phyloP scores from a whole-genome alignment of 2,113 vertebrate species.

The Alectura lathami region DNA sequence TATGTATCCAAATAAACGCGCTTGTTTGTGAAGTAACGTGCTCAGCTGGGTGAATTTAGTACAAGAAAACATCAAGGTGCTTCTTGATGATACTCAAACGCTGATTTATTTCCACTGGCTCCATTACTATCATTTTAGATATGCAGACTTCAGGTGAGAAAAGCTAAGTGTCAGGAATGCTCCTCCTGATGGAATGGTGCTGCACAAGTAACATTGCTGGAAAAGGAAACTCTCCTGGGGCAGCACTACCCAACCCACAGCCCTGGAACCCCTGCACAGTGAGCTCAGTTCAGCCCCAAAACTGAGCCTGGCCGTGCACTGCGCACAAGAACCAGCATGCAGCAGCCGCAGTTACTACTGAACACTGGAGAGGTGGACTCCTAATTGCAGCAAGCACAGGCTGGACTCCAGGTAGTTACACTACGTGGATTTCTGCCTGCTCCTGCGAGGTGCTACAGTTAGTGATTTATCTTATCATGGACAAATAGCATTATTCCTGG shows the following conservation, averaged over 20 bases:
- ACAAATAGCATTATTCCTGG: neutral
- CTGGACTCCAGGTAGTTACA: neutral
- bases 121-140: neutral
- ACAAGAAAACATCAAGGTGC: neutral
- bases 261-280: rapidly evolving
- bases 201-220: neutral
- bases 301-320: neutral
- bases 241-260: neutral
- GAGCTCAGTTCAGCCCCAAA: neutral
- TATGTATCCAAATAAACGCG: neutral
- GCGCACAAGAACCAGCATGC: rapidly evolving
- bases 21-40: neutral
- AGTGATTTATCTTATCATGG: neutral
- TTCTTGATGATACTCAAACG: neutral
- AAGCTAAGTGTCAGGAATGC: neutral
- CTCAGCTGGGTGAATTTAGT: neutral
- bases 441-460: neutral
- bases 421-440: neutral
- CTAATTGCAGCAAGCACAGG: neutral
- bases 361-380: neutral
- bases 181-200: neutral
- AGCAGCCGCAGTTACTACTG: neutral
- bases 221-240: neutral
- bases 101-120: neutral
- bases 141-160: neutral